These are phyloP conservation scores for Flexamia atlantica DNA, from an alignment of 2,888 invertebrate genomes.

Conservation along the genomic window DNA sequence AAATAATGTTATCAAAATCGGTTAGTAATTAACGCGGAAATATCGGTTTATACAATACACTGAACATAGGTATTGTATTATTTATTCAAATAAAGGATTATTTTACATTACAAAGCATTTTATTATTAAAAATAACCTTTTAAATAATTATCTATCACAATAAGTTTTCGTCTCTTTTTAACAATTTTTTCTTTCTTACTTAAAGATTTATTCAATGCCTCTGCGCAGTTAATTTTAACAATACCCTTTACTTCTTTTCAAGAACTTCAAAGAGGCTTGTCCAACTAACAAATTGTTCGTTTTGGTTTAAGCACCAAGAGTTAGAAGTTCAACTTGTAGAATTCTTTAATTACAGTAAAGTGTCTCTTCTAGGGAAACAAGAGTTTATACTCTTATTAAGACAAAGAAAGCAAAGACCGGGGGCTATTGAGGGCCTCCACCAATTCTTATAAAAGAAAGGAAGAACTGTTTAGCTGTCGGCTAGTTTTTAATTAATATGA, in stretches of 20 bases:
- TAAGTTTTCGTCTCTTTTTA: too few relatives aligned
- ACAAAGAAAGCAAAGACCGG: slow-evolving; percentile 24
- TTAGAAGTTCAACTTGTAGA: slow-evolving; percentile 40
- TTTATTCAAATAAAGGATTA: not conserved
- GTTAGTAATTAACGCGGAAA: too few relatives aligned
- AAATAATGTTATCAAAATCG: too few relatives aligned
- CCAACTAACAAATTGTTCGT: slow-evolving; percentile 43
- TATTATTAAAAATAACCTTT: not conserved
- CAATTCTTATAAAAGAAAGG: slow-evolving; percentile 17
- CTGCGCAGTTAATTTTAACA: not conserved
- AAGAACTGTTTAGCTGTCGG: slow-evolving; percentile 53
- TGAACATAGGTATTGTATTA: too few relatives aligned
- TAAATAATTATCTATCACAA: not conserved
- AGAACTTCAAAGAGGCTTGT: slow-evolving; percentile 26
- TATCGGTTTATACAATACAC: too few relatives aligned
- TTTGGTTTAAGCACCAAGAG: slow-evolving; percentile 48
- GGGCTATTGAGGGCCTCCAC: not conserved
- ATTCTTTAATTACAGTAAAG: slow-evolving; percentile 52
- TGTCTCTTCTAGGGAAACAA: slow-evolving; percentile 41
- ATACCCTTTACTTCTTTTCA: slow-evolving; percentile 14
- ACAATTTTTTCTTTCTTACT: too few relatives aligned
- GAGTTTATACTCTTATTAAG: slow-evolving; percentile 43
- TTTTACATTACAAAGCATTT: not conserved
- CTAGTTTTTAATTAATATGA: slow-evolving; percentile 38
- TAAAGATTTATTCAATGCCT: not conserved